phyloP scores from a whole-genome alignment of 2,113 vertebrate species.

The Chaetodon auriga region DNA sequence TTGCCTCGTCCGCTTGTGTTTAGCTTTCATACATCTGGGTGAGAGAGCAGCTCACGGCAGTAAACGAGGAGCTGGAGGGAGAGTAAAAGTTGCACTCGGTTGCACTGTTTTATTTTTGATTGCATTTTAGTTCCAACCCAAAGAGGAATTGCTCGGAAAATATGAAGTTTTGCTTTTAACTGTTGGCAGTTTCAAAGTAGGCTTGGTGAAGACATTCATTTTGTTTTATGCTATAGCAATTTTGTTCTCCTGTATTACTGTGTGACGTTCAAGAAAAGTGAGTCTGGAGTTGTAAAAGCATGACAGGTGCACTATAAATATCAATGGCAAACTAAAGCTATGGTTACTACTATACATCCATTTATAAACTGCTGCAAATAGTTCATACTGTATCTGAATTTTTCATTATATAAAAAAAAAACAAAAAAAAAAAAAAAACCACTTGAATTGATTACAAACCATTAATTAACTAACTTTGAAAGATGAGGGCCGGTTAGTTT shows the following conservation, averaged over 20 bases:
- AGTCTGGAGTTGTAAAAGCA: constrained; percentile 4
- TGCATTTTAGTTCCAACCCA: background rate
- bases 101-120: background rate
- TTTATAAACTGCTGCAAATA: background rate
- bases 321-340: background rate
- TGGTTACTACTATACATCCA: background rate
- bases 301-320: constrained; percentile 18
- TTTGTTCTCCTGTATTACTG: background rate
- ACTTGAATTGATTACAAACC: background rate
- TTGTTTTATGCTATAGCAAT: background rate
- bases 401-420: background rate
- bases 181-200: background rate
- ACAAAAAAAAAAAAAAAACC: background rate
- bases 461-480: background rate
- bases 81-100: background rate
- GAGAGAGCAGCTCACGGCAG: constrained; percentile 27
- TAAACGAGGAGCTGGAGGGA: constrained; percentile 31
- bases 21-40: constrained; percentile 36
- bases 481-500: background rate
- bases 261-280: constrained; percentile 1
- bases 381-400: background rate
- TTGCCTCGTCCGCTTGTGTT: constrained; percentile 27
- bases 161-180: constrained; percentile 26
- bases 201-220: constrained; percentile 26
- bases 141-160: constrained; percentile 52